Evolutionary conservation across 1,140 invertebrate species (phyloP).

Genomic region (Pseudomyrmex sp.): DNA sequence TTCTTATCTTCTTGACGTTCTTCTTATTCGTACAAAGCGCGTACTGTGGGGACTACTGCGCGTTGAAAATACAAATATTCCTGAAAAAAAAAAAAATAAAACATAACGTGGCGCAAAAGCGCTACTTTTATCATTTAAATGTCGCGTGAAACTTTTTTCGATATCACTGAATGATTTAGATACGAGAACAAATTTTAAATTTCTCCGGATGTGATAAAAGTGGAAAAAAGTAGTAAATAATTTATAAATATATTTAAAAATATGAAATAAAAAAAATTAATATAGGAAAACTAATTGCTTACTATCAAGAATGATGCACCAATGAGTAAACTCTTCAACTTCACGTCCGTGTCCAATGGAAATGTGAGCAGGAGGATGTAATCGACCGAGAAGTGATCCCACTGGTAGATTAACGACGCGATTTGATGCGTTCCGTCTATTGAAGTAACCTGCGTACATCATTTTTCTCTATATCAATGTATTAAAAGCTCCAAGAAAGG

Average conservation of each 20-base stretch:
- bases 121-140: too few relatives aligned
- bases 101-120: neutral
- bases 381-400: conserved; percentile 73
- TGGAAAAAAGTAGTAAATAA: too few relatives aligned
- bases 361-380: conserved; percentile 76
- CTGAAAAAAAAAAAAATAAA: conserved; percentile 57
- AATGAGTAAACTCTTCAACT: conserved; percentile 77
- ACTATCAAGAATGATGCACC: conserved; percentile 79
- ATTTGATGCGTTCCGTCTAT: conserved; percentile 74
- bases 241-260: too few relatives aligned
- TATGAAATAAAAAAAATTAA: neutral
- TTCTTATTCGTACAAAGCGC: conserved; percentile 44
- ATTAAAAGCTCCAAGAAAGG: too few relatives aligned
- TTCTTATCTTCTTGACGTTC: conserved; percentile 1
- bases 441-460: conserved; percentile 70
- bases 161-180: too few relatives aligned
- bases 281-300: conserved; percentile 22
- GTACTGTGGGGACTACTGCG: too few relatives aligned
- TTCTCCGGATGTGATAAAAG: too few relatives aligned
- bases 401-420: conserved; percentile 77
- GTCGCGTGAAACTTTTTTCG: too few relatives aligned
- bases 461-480: too few relatives aligned
- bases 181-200: too few relatives aligned
- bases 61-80: conserved; percentile 62
- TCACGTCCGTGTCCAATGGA: conserved; percentile 71